Base-by-base conservation (phyloP, 1,140 invertebrate genomes). In the Magallana ariakensis region DNA sequence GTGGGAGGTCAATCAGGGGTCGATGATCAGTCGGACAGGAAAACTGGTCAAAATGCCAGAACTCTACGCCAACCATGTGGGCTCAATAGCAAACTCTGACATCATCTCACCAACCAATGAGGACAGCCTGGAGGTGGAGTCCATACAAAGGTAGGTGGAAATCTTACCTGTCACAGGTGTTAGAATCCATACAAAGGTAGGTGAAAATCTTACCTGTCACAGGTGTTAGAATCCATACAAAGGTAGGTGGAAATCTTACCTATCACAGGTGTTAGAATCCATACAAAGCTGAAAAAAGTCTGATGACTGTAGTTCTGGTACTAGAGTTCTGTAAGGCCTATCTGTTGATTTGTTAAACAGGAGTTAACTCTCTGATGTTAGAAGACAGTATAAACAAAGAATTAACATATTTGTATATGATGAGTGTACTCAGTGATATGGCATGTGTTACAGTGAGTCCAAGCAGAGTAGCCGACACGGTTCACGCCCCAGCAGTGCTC, bases 401-500 rank as follows among this genome's bases (percentile, higher is more conserved):
- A n/a, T n/a, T n/a, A n/a, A n/a, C n/a, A n/a, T n/a, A n/a, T n/a
- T 22, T 22, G 15, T 6, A 16, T 46, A 62, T 85, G n/a, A 60
- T 16, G 16, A 60, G 10, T 16, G 16, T 10, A 60, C 58, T 80
- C 0, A 10, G 15, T 5, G 13, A 46, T 81, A 81, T 16, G n/a
- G 62, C 60, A 1, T 82, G 26, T 22, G 1, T 82, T 86, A n/a
- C 88, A 89, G 88, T 82, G 88, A 87, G 22, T 84, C 86, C 11
- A 91, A 89, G 53, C 87, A 92, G 62, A 90, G 92, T 60, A 91
- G 90, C 88, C 56, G 89, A 19, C 85, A 84, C 1, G 85, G 84
- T 15, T 92, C 91, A 75, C 86, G 93, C 3, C 95, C 93, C 84
- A 95, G 93, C 92, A 96, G 92, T 92, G 95, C 95, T 87, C 95